Percentiles rank a stretch among this genome's conserved stretches.
phyloP scores from a whole-genome alignment of 2,888 invertebrate species.

The Tipula lateralis region DNA sequence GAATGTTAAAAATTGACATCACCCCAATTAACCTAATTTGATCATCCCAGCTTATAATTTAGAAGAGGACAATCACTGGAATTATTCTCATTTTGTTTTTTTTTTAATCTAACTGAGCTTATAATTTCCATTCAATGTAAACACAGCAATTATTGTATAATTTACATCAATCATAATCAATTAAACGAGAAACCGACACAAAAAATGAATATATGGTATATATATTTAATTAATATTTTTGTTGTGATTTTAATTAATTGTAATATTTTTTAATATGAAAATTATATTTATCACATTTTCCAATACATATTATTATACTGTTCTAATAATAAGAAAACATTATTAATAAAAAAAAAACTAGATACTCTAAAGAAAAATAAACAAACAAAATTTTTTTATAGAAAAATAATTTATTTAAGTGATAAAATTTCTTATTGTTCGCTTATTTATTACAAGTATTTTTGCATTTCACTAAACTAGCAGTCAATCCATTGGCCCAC shows the following conservation, averaged over 20 bases:
- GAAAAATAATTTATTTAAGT: conserved; percentile 20
- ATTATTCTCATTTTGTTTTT: background rate
- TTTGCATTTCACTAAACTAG: background rate
- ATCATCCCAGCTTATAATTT: background rate
- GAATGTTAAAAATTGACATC: background rate
- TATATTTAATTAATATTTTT: background rate
- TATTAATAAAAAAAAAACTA: background rate
- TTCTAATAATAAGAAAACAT: background rate
- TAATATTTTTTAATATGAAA: conserved; percentile 1
- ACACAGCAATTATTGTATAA: background rate
- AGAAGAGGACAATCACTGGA: background rate
- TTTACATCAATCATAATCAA: background rate
- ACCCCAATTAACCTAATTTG: background rate
- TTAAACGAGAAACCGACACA: background rate
- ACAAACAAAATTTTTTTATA: background rate
- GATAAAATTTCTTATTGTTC: background rate
- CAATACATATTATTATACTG: background rate
- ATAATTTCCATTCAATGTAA: background rate
- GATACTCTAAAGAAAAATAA: background rate
- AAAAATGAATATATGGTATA: background rate
- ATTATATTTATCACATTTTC: conserved; percentile 1
- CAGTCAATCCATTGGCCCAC: conserved; percentile 50
- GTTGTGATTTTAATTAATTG: conserved; percentile 9
- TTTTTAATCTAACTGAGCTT: background rate
- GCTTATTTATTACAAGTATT: conserved; percentile 20